phyloP scores from a whole-genome alignment of 2,888 invertebrate species.

The Onchidella celtica region DNA sequence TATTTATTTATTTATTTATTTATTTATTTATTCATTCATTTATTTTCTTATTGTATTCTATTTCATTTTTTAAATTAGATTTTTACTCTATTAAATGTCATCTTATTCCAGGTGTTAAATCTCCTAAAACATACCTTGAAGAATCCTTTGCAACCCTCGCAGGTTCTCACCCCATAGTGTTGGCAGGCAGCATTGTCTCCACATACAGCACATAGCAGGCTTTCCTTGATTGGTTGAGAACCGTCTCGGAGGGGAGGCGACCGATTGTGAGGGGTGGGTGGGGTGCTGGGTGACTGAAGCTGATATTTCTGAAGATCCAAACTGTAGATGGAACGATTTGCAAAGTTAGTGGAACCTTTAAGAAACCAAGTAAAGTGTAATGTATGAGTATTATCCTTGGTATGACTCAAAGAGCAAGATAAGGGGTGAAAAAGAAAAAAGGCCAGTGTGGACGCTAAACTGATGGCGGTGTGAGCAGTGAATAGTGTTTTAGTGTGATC shows the following conservation, averaged over 20 bases:
- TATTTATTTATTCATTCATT: neutral
- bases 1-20: neutral
- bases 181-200: constrained; percentile 99
- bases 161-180: constrained; percentile 98
- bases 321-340: constrained; percentile 52
- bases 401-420: no score
- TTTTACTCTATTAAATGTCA: neutral
- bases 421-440: no score
- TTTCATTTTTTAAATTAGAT: no score
- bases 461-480: no score
- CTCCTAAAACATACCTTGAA: constrained; percentile 80
- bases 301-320: constrained; percentile 74
- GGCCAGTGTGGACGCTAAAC: no score
- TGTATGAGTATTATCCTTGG: no score
- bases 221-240: constrained; percentile 68
- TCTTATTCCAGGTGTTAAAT: neutral
- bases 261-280: constrained; percentile 73
- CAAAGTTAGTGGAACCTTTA: no score
- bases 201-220: constrained; percentile 95
- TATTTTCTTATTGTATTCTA: neutral
- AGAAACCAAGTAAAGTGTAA: no score
- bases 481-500: no score
- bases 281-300: constrained; percentile 76
- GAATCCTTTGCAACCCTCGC: constrained; percentile 96
- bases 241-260: constrained; percentile 74